Evolutionary conservation across 92 coral and sea anemone genomes (phyloP).

Genomic region (Desmophyllum pertusum): DNA sequence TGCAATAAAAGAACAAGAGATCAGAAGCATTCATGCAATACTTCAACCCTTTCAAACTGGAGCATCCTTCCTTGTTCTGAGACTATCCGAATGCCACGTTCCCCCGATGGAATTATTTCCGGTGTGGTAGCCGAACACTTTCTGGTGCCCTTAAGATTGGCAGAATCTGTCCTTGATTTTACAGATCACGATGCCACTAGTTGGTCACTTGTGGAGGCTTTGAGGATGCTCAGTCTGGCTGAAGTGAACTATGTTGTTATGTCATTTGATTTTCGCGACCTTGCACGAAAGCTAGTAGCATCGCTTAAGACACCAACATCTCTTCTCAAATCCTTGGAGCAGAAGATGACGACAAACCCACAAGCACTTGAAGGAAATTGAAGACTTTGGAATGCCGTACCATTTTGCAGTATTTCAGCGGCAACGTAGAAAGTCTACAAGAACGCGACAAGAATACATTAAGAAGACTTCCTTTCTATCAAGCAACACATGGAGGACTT

Average conservation of each 20-base stretch:
- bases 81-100: not conserved
- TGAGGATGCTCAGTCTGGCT: constrained; percentile 44
- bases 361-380: constrained; percentile 5
- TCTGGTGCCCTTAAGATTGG: constrained; percentile 42
- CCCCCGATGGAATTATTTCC: not conserved
- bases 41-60: constrained; percentile 57
- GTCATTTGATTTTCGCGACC: not conserved
- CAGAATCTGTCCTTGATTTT: constrained; percentile 43
- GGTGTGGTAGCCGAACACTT: not conserved
- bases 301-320: constrained; percentile 44
- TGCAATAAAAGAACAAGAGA: too few species aligned
- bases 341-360: constrained; percentile 19
- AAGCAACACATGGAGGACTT: constrained; percentile 38
- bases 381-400: not conserved
- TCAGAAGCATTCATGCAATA: not conserved
- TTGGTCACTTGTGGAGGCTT: not conserved
- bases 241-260: constrained; percentile 43
- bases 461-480: constrained; percentile 53
- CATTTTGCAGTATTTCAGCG: constrained; percentile 54
- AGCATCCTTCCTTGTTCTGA: constrained; percentile 66
- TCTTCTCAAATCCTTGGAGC: constrained; percentile 40
- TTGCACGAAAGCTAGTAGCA: constrained; percentile 49
- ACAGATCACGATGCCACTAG: not conserved
- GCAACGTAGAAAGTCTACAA: not conserved
- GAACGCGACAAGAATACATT: not conserved